A percentile compares a stretch with the other conserved stretches of the same genome.
Evolutionary conservation across 2,797 vertebrate genomes (phyloP).

Genomic region (Carcharodon carcharias): DNA sequence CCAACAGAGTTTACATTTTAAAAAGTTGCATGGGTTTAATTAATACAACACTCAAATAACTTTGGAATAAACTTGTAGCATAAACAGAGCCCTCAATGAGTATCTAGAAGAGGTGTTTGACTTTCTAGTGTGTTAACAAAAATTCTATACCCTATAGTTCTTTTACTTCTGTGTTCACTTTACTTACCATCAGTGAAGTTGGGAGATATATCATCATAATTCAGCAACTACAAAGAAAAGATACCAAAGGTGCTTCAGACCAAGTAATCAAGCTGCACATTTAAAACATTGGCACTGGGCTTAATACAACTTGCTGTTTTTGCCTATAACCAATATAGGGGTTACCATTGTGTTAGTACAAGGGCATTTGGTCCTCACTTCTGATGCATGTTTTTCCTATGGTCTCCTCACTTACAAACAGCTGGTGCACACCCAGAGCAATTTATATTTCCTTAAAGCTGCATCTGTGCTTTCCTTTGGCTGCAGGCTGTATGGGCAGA

Average conservation of each 20-base stretch:
- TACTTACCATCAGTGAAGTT: not conserved
- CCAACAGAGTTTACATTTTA: not conserved
- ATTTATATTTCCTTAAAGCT: not conserved
- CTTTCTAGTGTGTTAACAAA: not conserved
- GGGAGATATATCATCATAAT: not conserved
- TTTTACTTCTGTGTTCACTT: not conserved
- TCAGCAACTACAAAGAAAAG: not conserved
- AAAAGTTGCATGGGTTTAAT: not conserved
- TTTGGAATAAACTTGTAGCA: not conserved
- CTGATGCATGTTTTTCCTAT: not conserved
- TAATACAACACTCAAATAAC: not conserved
- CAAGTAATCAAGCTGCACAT: not conserved
- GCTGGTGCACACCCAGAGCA: not conserved
- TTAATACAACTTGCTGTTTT: not conserved
- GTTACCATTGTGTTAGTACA: not conserved
- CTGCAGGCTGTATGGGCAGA: not conserved
- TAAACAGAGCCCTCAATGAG: not conserved
- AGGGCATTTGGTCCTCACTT: not conserved
- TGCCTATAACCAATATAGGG: not conserved
- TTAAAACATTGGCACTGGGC: not conserved
- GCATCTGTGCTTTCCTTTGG: not conserved
- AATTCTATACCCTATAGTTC: not conserved
- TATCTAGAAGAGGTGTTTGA: not conserved
- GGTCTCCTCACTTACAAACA: not conserved
- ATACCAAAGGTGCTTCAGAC: not conserved